Conservation (phyloP, 1,140 invertebrate species). For the Trissolcus basalis region DNA sequence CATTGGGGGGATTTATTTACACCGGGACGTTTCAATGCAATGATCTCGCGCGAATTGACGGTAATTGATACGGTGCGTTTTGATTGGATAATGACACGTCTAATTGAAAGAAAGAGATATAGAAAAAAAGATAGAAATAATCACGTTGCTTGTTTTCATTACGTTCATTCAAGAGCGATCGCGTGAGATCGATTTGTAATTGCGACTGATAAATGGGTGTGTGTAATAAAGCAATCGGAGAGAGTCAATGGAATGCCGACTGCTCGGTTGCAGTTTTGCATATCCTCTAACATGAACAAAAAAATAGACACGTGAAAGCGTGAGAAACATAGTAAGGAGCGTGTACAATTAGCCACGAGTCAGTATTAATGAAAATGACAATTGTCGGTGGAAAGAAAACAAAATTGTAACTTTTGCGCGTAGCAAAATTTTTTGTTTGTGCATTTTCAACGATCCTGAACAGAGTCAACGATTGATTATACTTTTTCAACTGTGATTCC, state of each 20-base stretch:
- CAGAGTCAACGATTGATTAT: slow-evolving; percentile 29
- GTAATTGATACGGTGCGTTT: slow-evolving; percentile 23
- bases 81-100: slow-evolving; percentile 27
- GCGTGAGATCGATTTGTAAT: slow-evolving; percentile 2
- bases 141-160: background rate
- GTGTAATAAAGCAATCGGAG: slow-evolving; percentile 4
- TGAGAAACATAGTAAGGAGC: slow-evolving; percentile 35
- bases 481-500: slow-evolving; percentile 54
- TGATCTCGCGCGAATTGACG: slow-evolving; percentile 16
- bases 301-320: slow-evolving; percentile 31
- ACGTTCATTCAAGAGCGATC: background rate
- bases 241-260: too few species aligned
- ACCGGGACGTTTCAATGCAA: slow-evolving; percentile 1
- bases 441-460: background rate
- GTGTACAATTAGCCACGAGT: slow-evolving; percentile 36
- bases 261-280: slow-evolving; percentile 8
- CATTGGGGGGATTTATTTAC: too few species aligned
- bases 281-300: background rate
- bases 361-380: slow-evolving; percentile 38
- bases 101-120: background rate
- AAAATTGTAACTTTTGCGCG: background rate
- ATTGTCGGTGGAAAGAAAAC: slow-evolving; percentile 1
- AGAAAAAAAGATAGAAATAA: slow-evolving; percentile 6
- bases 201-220: too few species aligned
- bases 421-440: background rate